Percentiles rank a stretch among this genome's conserved stretches.
phyloP scores from a whole-genome alignment of 2,888 invertebrate species.

The Eupithecia subumbrata region DNA sequence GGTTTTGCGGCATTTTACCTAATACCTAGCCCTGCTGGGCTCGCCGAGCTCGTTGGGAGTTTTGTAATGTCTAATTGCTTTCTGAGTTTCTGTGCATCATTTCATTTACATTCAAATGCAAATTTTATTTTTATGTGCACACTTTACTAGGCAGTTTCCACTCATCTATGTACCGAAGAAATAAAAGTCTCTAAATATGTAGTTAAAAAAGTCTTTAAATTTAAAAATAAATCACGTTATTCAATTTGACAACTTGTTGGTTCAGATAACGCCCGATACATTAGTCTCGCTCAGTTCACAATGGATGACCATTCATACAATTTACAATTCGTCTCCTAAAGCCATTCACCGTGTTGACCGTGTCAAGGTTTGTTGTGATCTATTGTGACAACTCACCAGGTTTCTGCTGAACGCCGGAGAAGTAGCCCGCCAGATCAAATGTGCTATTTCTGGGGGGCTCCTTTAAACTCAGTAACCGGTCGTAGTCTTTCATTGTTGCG shows the following conservation, averaged over 20 bases:
- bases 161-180: neutral
- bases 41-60: neutral
- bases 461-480: conserved; percentile 48
- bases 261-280: conserved; percentile 8
- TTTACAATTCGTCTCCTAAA: conserved; percentile 33
- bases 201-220: neutral
- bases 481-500: conserved; percentile 65
- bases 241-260: neutral
- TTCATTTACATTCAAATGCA: neutral
- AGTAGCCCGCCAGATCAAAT: conserved; percentile 69
- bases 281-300: conserved; percentile 25
- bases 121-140: neutral
- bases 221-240: neutral
- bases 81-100: neutral
- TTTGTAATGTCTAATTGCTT: conserved; percentile 1
- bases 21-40: neutral
- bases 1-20: conserved; percentile 11
- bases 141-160: neutral
- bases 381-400: conserved; percentile 58
- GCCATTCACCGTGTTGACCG: conserved; percentile 32
- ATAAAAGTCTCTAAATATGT: neutral
- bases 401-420: conserved; percentile 63
- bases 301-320: conserved; percentile 32
- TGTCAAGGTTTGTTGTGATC: conserved; percentile 37
- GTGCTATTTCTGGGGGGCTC: conserved; percentile 59